These are phyloP conservation scores for Isurus oxyrinchus DNA, from an alignment of 2,113 vertebrate genomes.

Conservation along the genomic window DNA sequence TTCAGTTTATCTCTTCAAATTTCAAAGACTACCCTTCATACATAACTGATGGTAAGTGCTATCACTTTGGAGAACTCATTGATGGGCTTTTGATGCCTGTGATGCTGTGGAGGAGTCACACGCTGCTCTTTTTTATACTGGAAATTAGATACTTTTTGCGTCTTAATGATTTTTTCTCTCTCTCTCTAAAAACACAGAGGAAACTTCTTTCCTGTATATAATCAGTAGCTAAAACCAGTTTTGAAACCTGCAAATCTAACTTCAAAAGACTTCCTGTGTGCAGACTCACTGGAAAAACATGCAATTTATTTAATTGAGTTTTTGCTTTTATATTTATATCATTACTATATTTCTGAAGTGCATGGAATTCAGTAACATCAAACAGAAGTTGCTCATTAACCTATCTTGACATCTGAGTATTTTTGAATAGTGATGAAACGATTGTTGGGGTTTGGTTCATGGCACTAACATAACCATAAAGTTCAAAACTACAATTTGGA, in stretches of 20 bases:
- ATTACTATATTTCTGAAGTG: not conserved
- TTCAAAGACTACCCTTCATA: not conserved
- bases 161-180: not conserved
- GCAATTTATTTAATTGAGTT: not conserved
- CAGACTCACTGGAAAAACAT: not conserved
- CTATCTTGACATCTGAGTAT: not conserved
- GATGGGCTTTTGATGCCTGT: not conserved
- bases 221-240: not conserved
- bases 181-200: not conserved
- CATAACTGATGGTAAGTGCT: not conserved
- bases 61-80: too few relatives aligned
- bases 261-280: slow-evolving; percentile 18
- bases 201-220: not conserved
- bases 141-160: not conserved
- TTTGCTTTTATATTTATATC: not conserved
- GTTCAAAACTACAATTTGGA: not conserved
- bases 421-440: not conserved
- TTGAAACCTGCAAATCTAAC: not conserved
- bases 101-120: not conserved
- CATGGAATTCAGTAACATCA: not conserved
- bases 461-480: not conserved
- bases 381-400: not conserved
- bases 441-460: not conserved
- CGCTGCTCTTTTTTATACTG: not conserved
- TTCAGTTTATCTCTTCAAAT: not conserved